Evolutionary conservation across 1,140 invertebrate genomes (phyloP).

Genomic region (Mercenaria mercenaria): DNA sequence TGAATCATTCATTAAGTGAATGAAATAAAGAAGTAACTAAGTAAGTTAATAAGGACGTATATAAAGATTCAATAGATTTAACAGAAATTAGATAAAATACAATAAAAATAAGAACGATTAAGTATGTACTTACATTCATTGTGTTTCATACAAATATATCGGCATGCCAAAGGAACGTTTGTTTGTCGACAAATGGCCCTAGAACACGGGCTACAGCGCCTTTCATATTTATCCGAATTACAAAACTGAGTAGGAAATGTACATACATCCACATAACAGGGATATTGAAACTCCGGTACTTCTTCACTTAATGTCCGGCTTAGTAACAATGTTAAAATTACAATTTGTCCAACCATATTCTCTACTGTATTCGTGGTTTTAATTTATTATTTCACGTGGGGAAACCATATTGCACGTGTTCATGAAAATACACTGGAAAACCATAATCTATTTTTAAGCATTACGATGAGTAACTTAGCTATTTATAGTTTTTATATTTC

Average conservation of each 20-base stretch:
- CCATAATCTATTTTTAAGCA: no score
- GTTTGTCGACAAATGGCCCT: background rate
- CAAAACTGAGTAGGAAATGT: conserved; percentile 60
- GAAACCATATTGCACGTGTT: background rate
- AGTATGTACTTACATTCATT: conserved; percentile 34
- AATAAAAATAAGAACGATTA: no score
- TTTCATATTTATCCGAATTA: conserved; percentile 54
- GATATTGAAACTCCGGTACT: conserved; percentile 34
- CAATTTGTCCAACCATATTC: background rate
- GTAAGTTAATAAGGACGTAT: no score
- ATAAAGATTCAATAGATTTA: no score
- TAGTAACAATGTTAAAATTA: background rate
- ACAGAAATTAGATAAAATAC: no score
- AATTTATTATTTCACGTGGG: background rate
- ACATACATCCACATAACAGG: conserved; percentile 57
- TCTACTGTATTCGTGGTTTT: no score
- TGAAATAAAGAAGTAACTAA: no score
- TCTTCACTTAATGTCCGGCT: background rate
- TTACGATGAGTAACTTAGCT: no score
- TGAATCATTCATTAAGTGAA: no score
- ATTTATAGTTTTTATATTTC: no score
- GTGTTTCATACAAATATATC: conserved; percentile 46
- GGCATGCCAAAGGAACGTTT: conserved; percentile 22
- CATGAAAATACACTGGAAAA: background rate
- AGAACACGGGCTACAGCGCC: conserved; percentile 47